Conservation (phyloP, 2,888 invertebrate species). For the Horisme vitalbata region DNA sequence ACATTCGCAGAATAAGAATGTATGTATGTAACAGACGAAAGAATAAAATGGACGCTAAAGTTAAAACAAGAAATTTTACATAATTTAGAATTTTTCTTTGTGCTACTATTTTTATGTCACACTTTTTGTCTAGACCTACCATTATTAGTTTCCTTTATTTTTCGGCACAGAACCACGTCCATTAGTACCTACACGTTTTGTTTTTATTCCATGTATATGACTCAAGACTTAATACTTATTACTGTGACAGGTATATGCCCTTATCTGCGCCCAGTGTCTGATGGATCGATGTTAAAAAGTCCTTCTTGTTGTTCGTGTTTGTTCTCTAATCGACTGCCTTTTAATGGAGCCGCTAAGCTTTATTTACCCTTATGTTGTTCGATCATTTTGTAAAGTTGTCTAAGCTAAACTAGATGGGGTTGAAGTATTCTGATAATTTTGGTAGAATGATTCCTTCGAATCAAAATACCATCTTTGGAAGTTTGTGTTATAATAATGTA, state of each 20-base stretch:
- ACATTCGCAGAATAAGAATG: not conserved
- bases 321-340: slow-evolving; percentile 60
- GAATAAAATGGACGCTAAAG: too few species aligned
- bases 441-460: too few species aligned
- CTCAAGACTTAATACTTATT: slow-evolving; percentile 66
- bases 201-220: slow-evolving; percentile 48
- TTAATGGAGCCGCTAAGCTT: slow-evolving; percentile 55
- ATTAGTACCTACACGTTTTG: slow-evolving; percentile 41
- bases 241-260: slow-evolving; percentile 69
- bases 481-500: too few species aligned
- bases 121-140: too few species aligned
- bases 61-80: too few species aligned
- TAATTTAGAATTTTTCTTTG: too few species aligned
- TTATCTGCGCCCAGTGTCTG: slow-evolving; percentile 66
- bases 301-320: slow-evolving; percentile 56
- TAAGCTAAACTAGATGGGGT: slow-evolving; percentile 14
- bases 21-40: too few species aligned
- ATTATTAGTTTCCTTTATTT: slow-evolving; percentile 1
- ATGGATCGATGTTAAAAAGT: slow-evolving; percentile 72
- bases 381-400: slow-evolving; percentile 40
- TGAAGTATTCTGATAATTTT: too few species aligned
- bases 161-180: slow-evolving; percentile 39
- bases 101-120: too few species aligned
- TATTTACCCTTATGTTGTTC: slow-evolving; percentile 43
- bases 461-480: too few species aligned